phyloP scores from a whole-genome alignment of 2,113 vertebrate genomes.

The Cyanoramphus novaezelandiae region DNA sequence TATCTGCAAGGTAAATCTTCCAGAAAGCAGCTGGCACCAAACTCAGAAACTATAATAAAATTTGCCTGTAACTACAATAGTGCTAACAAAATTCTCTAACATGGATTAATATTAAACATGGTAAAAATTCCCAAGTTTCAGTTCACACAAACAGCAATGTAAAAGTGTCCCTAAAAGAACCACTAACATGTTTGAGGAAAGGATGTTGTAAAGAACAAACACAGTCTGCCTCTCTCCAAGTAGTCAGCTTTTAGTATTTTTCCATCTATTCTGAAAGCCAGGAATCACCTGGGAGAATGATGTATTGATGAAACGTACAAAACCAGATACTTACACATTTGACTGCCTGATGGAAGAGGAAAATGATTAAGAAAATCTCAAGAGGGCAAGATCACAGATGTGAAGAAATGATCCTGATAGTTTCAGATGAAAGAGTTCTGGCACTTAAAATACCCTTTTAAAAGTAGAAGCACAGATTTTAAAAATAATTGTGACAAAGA shows the following conservation, averaged over 20 bases:
- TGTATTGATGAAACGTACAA: constrained; percentile 7
- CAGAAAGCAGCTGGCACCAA: neutral
- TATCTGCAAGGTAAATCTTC: neutral
- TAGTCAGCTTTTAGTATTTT: neutral
- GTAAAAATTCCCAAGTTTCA: neutral
- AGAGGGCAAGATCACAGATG: constrained; percentile 15
- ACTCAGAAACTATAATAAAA: neutral
- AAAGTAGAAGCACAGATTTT: neutral
- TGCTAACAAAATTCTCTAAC: neutral
- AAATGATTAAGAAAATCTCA: constrained; percentile 33
- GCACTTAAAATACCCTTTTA: neutral
- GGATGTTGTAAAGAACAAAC: neutral
- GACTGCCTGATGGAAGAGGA: constrained; percentile 8
- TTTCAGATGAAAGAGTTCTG: neutral
- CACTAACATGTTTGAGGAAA: neutral
- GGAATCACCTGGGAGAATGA: neutral
- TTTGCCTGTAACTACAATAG: neutral
- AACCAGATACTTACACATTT: neutral
- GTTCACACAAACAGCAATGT: neutral
- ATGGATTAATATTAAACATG: neutral
- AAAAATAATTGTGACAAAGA: neutral
- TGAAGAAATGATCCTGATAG: neutral
- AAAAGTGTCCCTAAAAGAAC: neutral
- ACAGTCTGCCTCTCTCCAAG: neutral
- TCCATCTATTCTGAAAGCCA: neutral